These are phyloP conservation scores for Corythornis leucogaster DNA, from an alignment of 2,797 vertebrate species.

Conservation along the genomic window DNA sequence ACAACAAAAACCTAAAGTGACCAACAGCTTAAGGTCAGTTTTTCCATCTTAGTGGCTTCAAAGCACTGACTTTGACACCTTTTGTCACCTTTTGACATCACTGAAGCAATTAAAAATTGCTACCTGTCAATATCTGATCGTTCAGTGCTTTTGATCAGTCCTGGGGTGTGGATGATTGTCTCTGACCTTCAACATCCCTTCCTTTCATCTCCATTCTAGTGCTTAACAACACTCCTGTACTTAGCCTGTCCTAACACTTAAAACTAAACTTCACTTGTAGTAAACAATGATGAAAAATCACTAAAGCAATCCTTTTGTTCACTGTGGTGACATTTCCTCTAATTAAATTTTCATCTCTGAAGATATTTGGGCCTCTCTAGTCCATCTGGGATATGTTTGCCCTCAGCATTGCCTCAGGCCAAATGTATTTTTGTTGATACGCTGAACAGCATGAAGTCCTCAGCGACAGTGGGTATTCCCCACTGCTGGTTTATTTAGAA, in stretches of 20 bases:
- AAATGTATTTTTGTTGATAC: slow-evolving; percentile 76
- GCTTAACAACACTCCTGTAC: slow-evolving; percentile 35
- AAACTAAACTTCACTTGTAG: slow-evolving; percentile 6
- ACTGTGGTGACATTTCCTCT: slow-evolving; percentile 72
- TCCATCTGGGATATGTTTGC: slow-evolving; percentile 74
- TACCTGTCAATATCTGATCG: background rate
- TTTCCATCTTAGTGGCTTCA: background rate
- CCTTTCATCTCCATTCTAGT: slow-evolving; percentile 18
- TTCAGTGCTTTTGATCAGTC: slow-evolving; percentile 36
- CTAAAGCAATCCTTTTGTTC: slow-evolving; percentile 69
- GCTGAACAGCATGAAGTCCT: slow-evolving; percentile 27
- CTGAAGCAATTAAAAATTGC: slow-evolving; percentile 52
- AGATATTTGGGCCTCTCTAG: slow-evolving; percentile 65
- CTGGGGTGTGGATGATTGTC: background rate
- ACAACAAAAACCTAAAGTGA: background rate
- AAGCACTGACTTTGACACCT: background rate
- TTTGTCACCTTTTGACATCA: background rate
- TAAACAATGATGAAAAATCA: slow-evolving; percentile 54
- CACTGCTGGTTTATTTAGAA: slow-evolving; percentile 67
- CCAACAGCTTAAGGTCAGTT: background rate
- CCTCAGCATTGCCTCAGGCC: slow-evolving; percentile 73
- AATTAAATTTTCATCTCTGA: slow-evolving; percentile 78
- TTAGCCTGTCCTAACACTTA: slow-evolving; percentile 42
- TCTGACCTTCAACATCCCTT: slow-evolving; percentile 38
- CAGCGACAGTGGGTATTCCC: slow-evolving; percentile 58